Evolutionary conservation across 2,888 invertebrate species (phyloP).

Genomic region (Apocheima hispidaria): DNA sequence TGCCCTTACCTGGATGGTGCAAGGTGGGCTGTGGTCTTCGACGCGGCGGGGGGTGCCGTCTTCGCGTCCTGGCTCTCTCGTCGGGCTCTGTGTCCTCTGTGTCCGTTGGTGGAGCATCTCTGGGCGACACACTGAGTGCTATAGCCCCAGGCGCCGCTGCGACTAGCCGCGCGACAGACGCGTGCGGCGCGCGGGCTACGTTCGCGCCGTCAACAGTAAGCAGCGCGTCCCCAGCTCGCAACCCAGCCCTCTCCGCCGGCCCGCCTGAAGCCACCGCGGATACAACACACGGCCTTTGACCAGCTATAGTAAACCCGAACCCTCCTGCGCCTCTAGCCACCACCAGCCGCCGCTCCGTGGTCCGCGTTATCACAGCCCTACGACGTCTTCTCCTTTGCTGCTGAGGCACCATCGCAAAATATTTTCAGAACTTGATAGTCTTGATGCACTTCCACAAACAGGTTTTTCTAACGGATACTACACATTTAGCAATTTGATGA

Average conservation of each 20-base stretch:
- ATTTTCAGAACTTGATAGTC: conserved; percentile 30
- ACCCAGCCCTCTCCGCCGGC: conserved; percentile 95
- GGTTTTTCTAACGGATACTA: conserved; percentile 43
- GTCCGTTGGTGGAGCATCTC: conserved; percentile 78
- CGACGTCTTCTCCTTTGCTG: conserved; percentile 80
- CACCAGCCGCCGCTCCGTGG: conserved; percentile 92
- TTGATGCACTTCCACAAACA: conserved; percentile 37
- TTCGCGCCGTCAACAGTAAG: conserved; percentile 96
- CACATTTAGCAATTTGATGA: conserved; percentile 42
- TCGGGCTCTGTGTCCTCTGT: conserved; percentile 82
- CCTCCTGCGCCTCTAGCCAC: conserved; percentile 94
- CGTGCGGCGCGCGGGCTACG: conserved; percentile 96
- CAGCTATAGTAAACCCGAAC: conserved; percentile 99
- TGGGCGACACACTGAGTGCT: conserved; percentile 92
- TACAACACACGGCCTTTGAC: conserved; percentile 97
- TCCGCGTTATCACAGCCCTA: conserved; percentile 70
- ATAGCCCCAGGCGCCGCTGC: conserved; percentile 94
- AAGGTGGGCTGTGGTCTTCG: conserved; percentile 72
- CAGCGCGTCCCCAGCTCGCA: conserved; percentile 96
- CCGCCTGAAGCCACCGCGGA: conserved; percentile 95
- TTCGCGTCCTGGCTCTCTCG: conserved; percentile 72
- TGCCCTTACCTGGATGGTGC: conserved; percentile 72
- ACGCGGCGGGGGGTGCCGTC: conserved; percentile 76
- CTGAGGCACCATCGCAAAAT: conserved; percentile 77
- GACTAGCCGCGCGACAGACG: conserved; percentile 96